Conservation (phyloP, 2,113 vertebrate species). For the Hypomesus transpacificus region DNA sequence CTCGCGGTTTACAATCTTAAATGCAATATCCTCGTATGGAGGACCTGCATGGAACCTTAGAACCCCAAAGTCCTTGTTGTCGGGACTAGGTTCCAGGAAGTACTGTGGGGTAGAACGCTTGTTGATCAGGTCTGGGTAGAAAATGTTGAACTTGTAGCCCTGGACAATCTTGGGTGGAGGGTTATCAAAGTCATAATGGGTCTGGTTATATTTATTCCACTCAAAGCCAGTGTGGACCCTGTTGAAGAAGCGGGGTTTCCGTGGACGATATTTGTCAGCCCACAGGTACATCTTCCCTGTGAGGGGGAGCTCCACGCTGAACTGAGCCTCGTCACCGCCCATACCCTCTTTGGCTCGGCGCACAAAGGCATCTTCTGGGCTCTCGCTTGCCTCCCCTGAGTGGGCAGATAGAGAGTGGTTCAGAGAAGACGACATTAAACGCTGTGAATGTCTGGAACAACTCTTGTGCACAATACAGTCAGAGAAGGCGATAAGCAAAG, state of each 20-base stretch:
- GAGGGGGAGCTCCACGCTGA: slow-evolving; percentile 93
- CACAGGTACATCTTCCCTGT: slow-evolving; percentile 94
- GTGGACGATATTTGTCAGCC: slow-evolving; percentile 97
- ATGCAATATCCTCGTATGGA: slow-evolving; percentile 95
- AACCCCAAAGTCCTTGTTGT: slow-evolving; percentile 95
- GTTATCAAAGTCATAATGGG: slow-evolving; percentile 97
- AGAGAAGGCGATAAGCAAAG: too few species aligned
- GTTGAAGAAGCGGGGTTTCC: slow-evolving; percentile 98
- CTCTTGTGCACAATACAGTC: too few species aligned
- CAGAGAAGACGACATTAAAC: background rate
- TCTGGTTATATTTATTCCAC: slow-evolving; percentile 99
- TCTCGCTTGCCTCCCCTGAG: slow-evolving; percentile 87
- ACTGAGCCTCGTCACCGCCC: slow-evolving; percentile 92
- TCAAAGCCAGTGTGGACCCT: slow-evolving; percentile 96
- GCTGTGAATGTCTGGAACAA: too few species aligned
- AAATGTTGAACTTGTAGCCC: slow-evolving; percentile 99
- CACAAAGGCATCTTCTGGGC: slow-evolving; percentile 91
- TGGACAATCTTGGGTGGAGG: slow-evolving; percentile 96
- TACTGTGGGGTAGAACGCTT: slow-evolving; percentile 95
- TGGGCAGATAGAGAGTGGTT: background rate
- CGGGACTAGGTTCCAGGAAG: slow-evolving; percentile 90
- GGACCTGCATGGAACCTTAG: slow-evolving; percentile 94
- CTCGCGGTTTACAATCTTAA: slow-evolving; percentile 94
- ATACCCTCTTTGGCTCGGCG: slow-evolving; percentile 91
- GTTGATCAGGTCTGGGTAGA: slow-evolving; percentile 95